These are phyloP conservation scores for Nicator chloris DNA, from an alignment of 2,113 vertebrate genomes.

Conservation along the genomic window DNA sequence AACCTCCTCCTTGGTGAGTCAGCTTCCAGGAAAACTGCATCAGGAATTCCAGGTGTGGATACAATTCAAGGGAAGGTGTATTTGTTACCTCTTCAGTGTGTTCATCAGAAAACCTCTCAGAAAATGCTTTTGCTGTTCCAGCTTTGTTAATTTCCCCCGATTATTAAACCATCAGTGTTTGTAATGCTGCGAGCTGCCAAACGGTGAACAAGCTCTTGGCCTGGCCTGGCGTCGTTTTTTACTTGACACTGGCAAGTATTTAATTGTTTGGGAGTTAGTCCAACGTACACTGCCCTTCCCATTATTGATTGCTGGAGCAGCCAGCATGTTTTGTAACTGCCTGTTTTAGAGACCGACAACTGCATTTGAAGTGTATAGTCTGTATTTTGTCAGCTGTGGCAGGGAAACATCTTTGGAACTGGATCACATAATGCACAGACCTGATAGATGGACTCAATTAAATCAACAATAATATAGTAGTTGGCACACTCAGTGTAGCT, in stretches of 20 bases:
- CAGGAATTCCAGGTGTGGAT: background rate
- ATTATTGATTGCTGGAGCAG: conserved; percentile 53
- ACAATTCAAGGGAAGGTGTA: background rate
- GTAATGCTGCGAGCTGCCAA: conserved; percentile 44
- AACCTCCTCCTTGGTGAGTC: background rate
- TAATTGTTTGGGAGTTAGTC: conserved; percentile 62
- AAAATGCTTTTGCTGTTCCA: conserved; percentile 13
- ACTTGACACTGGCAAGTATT: conserved; percentile 59
- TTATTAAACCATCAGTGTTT: conserved; percentile 57
- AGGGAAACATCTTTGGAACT: conserved; percentile 54
- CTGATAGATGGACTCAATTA: conserved; percentile 65
- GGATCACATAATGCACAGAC: conserved; percentile 54
- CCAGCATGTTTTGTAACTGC: conserved; percentile 57
- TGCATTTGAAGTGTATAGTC: conserved; percentile 57
- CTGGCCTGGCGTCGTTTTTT: background rate
- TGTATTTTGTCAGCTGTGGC: conserved; percentile 65
- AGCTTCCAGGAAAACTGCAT: conserved; percentile 10
- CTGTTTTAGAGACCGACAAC: conserved; percentile 43
- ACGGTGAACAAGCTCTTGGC: conserved; percentile 52
- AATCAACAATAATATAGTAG: conserved; percentile 62
- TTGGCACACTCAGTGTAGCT: conserved; percentile 62
- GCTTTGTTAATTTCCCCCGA: background rate
- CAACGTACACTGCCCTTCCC: conserved; percentile 57
- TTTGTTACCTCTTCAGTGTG: conserved; percentile 7
- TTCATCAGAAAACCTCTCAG: conserved; percentile 17